Evolutionary conservation across 2,888 invertebrate genomes (phyloP), one percentile per base, ranked within the genome.

Genomic region (Trissolcus japonicus): DNA sequence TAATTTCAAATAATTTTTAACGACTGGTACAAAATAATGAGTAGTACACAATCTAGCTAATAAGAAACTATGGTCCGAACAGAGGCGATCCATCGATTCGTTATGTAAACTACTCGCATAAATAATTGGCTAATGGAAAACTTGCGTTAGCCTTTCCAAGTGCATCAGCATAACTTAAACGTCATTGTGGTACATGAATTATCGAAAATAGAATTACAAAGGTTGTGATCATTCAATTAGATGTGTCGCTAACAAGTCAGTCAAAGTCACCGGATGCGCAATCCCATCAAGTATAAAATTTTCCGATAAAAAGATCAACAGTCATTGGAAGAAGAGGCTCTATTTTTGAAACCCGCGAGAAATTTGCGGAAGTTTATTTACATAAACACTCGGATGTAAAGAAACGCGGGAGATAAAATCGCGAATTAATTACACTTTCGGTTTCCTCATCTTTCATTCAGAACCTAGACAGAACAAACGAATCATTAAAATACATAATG

Each of bases 101-200:
- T 72, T 72, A 72, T 72, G 65, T 72, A 72, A 72, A 72, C 72
- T 72, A 72, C 59, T 72, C 65, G 65, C 48, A 54, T 60, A 59
- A 25, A 60, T 72, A 72, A 72, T 65, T 72, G 72, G 60, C 51
- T 72, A 60, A 72, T 55, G 43, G 61, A 48, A 72, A 72, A 55
- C 65, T 16, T 50, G n/a, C 43, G 41, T 35, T 51, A 29, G 62
- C 29, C 40, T 16, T 50, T 69, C 53, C 60, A 53, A 60, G 56
- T 53, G 51, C 71, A 63, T 43, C 51, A 19, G 14, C 4, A 4
- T n/a, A 57, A 57, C 16, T 67, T 4, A 11, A 55, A 56, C 56
- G 56, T 56, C 61, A 50, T 50, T 56, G 46, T 9, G 48, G 41
- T 50, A 25, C 11, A 35, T 56, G 41, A 54, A 55, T 56, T 61